These are phyloP conservation scores for Theodoxus fluviatilis DNA, from an alignment of 2,888 invertebrate species.

Conservation along the genomic window DNA sequence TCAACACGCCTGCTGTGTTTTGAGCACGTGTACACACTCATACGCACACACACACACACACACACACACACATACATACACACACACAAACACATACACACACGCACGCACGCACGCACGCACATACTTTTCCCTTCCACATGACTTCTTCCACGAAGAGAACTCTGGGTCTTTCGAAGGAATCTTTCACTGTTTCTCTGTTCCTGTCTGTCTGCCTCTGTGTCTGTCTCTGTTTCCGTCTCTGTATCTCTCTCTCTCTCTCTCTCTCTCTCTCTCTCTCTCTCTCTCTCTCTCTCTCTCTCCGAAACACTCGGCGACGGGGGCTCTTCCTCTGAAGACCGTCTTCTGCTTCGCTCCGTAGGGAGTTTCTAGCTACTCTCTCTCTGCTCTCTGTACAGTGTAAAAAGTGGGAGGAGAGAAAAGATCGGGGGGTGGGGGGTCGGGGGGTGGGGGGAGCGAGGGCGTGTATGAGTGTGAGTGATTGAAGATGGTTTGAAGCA, in stretches of 20 bases:
- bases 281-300: constrained; percentile 19
- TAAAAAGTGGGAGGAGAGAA: too few relatives aligned
- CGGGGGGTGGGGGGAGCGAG: too few relatives aligned
- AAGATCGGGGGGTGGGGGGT: too few relatives aligned
- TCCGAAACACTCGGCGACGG: not conserved
- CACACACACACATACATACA: not conserved
- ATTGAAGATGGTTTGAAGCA: too few relatives aligned
- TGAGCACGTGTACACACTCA: too few relatives aligned
- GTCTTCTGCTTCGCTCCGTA: too few relatives aligned
- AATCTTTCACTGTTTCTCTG: not conserved
- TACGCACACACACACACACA: not conserved
- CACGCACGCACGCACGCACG: not conserved
- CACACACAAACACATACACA: not conserved
- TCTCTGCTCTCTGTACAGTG: too few relatives aligned
- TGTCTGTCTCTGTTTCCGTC: not conserved
- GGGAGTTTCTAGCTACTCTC: too few relatives aligned
- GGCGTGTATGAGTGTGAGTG: too few relatives aligned
- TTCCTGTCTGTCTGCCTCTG: constrained; percentile 5
- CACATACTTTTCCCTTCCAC: not conserved
- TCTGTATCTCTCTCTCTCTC: constrained; percentile 18
- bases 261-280: constrained; percentile 19
- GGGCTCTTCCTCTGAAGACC: too few relatives aligned
- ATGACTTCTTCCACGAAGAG: not conserved
- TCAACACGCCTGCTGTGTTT: too few relatives aligned
- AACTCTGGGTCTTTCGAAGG: constrained; percentile 1